A percentile compares a stretch with the other conserved stretches of the same genome.
phyloP scores from a whole-genome alignment of 2,888 invertebrate genomes.

The Omphaloscelis lunosa region DNA sequence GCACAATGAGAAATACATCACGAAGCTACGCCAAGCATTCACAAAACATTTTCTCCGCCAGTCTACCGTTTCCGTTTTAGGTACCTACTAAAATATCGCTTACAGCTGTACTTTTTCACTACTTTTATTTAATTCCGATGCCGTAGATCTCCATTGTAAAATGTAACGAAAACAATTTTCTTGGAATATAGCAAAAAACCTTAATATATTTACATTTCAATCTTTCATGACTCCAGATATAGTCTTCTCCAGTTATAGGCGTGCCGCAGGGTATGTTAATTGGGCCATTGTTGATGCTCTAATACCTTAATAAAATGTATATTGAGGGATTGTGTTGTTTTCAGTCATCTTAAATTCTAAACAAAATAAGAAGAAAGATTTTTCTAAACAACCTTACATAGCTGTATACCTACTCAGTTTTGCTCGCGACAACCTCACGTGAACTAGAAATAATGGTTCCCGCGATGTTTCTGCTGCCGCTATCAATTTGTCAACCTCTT shows the following conservation, averaged over 20 bases:
- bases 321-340: neutral
- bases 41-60: constrained; percentile 31
- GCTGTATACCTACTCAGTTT: constrained; percentile 16
- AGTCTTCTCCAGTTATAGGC: neutral
- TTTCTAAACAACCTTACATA: neutral
- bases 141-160: constrained; percentile 21
- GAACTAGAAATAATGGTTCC: constrained; percentile 44
- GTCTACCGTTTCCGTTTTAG: constrained; percentile 25
- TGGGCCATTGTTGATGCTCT: neutral
- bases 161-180: neutral
- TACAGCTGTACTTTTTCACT: constrained; percentile 26
- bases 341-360: neutral
- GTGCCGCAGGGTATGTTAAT: constrained; percentile 15
- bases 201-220: neutral
- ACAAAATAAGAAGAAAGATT: neutral
- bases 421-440: constrained; percentile 36
- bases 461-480: constrained; percentile 36
- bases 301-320: neutral
- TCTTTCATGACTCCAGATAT: neutral
- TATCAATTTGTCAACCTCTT: constrained; percentile 62
- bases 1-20: constrained; percentile 40
- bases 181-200: neutral
- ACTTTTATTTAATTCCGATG: constrained; percentile 20
- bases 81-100: constrained; percentile 44
- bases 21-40: constrained; percentile 14